phyloP scores from a whole-genome alignment of 2,888 invertebrate genomes.

The Tyria jacobaeae region DNA sequence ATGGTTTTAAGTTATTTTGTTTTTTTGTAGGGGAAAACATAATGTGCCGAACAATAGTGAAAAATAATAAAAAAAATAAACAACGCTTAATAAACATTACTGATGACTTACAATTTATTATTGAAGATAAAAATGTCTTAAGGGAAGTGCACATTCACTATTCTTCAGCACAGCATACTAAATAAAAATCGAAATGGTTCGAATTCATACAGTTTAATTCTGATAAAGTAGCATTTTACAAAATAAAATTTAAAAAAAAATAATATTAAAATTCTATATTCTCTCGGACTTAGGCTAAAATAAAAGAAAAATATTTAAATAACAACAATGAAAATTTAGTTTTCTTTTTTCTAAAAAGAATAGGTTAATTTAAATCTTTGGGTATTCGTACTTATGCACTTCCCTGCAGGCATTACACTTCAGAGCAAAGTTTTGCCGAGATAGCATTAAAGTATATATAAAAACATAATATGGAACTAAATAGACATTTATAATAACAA shows the following conservation, averaged over 20 bases:
- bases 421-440: slow-evolving; percentile 42
- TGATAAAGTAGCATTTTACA: slow-evolving; percentile 64
- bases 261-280: slow-evolving; percentile 45
- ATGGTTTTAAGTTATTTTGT: slow-evolving; percentile 31
- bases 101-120: slow-evolving; percentile 49
- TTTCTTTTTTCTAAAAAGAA: slow-evolving; percentile 24
- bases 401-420: slow-evolving; percentile 72
- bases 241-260: slow-evolving; percentile 58
- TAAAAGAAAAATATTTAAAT: slow-evolving; percentile 46
- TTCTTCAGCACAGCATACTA: slow-evolving; percentile 83
- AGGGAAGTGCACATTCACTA: slow-evolving; percentile 86
- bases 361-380: slow-evolving; percentile 55
- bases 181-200: slow-evolving; percentile 65
- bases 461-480: slow-evolving; percentile 7
- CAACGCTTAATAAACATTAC: slow-evolving; percentile 49
- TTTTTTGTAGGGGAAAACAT: slow-evolving; percentile 58
- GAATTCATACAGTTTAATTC: slow-evolving; percentile 74
- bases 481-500: slow-evolving; percentile 16
- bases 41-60: slow-evolving; percentile 95
- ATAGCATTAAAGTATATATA: slow-evolving; percentile 25
- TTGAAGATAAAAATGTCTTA: slow-evolving; percentile 61
- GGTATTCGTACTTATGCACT: slow-evolving; percentile 73
- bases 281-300: slow-evolving; percentile 57
- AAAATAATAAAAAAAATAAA: slow-evolving; percentile 72
- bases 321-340: slow-evolving; percentile 48